These are phyloP conservation scores for Cheracebus regulus DNA, from an alignment of 2,797 vertebrate species.

Conservation along the genomic window DNA sequence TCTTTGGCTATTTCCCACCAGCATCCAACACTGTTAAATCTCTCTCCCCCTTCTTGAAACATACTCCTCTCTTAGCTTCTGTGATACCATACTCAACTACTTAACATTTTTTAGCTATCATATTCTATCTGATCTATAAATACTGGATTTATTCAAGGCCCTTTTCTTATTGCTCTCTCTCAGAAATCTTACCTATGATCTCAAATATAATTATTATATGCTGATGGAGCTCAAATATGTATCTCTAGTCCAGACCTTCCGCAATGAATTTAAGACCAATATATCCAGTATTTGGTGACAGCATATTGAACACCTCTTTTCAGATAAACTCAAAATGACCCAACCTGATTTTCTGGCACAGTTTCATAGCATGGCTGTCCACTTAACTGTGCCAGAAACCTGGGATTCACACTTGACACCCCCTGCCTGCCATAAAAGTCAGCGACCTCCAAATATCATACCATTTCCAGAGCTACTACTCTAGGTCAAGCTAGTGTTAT, in stretches of 20 bases:
- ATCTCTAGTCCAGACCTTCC: neutral
- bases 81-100: neutral
- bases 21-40: neutral
- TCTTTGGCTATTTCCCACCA: neutral
- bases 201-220: neutral
- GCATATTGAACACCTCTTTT: neutral
- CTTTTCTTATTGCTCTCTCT: neutral
- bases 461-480: neutral
- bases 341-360: neutral
- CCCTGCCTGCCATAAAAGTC: neutral
- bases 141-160: neutral
- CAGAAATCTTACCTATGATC: neutral
- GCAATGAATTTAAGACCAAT: neutral
- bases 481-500: neutral
- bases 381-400: neutral
- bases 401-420: neutral
- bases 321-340: neutral
- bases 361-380: neutral
- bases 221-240: neutral
- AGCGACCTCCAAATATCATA: neutral
- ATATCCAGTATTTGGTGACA: neutral
- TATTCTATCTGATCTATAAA: constrained; percentile 5
- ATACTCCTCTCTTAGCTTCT: neutral
- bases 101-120: neutral
- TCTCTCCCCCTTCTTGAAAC: neutral